These are phyloP conservation scores for Stenolophus ochropezus DNA, from an alignment of 2,888 invertebrate genomes.

Conservation along the genomic window DNA sequence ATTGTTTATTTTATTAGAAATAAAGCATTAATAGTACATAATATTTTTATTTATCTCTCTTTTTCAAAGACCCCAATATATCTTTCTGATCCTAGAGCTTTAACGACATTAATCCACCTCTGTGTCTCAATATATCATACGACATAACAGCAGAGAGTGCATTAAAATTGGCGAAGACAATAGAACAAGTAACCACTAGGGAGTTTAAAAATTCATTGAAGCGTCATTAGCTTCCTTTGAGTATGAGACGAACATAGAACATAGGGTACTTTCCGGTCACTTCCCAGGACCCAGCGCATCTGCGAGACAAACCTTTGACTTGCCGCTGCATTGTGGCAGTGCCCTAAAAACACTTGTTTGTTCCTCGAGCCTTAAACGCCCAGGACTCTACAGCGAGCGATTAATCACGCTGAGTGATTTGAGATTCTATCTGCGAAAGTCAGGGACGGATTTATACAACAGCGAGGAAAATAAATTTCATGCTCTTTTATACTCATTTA, in stretches of 20 bases:
- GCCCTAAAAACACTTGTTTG: conserved; percentile 46
- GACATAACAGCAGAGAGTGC: no score
- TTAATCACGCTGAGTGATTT: conserved; percentile 53
- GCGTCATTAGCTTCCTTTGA: background rate
- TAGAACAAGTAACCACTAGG: no score
- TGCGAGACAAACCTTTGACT: conserved; percentile 31
- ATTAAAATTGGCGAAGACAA: no score
- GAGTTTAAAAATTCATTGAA: background rate
- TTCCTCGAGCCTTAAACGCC: conserved; percentile 42
- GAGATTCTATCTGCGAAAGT: conserved; percentile 9
- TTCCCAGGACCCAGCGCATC: no score
- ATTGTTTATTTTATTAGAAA: no score
- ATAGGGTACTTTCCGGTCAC: background rate
- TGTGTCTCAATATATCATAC: no score
- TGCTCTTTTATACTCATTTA: background rate
- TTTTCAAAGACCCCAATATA: no score
- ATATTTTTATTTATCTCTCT: no score
- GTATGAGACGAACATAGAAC: background rate
- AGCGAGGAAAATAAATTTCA: background rate
- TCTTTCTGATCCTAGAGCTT: no score
- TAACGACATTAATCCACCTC: no score
- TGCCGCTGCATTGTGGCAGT: conserved; percentile 16
- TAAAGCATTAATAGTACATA: no score
- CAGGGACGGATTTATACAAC: background rate
- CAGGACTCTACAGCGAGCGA: conserved; percentile 19